Conservation (phyloP, 2,113 vertebrate genomes). For the Maccullochella peelii region DNA sequence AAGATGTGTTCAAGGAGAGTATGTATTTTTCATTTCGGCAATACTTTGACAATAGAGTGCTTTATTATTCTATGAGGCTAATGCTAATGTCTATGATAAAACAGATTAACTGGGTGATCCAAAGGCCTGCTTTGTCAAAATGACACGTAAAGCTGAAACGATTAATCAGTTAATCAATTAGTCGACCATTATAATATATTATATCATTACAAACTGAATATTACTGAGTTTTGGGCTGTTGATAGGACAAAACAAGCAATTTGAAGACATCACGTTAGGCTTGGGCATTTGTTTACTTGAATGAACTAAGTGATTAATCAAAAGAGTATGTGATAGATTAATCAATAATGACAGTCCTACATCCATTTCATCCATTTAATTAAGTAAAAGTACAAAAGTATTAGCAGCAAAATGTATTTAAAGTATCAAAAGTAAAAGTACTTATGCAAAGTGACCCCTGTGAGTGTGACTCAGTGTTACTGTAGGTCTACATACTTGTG, state of each 20-base stretch:
- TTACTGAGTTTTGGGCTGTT: neutral
- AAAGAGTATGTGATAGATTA: neutral
- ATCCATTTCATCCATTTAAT: too few species aligned
- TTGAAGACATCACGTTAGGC: neutral
- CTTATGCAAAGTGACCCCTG: too few species aligned
- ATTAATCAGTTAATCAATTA: neutral
- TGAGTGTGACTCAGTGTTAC: too few species aligned
- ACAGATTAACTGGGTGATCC: neutral
- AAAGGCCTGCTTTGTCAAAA: neutral
- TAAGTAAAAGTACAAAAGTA: too few species aligned
- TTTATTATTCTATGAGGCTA: neutral
- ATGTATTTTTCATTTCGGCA: neutral
- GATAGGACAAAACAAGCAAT: too few species aligned
- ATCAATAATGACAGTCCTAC: too few species aligned
- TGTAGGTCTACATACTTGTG: too few species aligned
- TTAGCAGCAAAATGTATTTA: too few species aligned
- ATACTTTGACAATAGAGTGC: neutral
- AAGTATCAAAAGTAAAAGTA: too few species aligned
- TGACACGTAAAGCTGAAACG: neutral
- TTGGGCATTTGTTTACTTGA: too few species aligned
- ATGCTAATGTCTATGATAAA: neutral
- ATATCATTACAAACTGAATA: neutral
- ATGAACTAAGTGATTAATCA: neutral
- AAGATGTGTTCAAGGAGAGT: neutral
- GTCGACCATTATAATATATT: neutral